Evolutionary conservation across 1,140 invertebrate species (phyloP).

Genomic region (Zaprionus camerounensis): DNA sequence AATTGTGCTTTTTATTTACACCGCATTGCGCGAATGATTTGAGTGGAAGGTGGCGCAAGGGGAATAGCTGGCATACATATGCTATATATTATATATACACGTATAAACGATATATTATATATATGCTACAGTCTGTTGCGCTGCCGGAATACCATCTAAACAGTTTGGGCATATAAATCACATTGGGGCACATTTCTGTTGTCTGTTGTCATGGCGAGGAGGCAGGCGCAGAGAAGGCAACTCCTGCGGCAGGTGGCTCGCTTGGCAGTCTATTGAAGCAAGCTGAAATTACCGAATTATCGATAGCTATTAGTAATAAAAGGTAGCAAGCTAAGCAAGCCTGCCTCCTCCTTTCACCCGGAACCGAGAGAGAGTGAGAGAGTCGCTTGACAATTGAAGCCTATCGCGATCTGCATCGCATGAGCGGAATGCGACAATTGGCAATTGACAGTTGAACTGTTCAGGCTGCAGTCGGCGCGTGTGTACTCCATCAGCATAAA

Average conservation of each 20-base stretch:
- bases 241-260: background rate
- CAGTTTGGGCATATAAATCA: slow-evolving; percentile 8
- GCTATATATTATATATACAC: background rate
- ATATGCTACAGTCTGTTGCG: background rate
- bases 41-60: background rate
- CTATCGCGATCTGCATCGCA: background rate
- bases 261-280: background rate
- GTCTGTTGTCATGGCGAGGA: background rate
- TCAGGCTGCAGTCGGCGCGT: slow-evolving; percentile 32
- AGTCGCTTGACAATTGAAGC: too few species aligned
- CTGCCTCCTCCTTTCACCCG: background rate
- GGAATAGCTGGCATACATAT: background rate
- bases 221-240: background rate
- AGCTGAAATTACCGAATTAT: background rate
- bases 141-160: background rate
- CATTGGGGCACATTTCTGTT: background rate
- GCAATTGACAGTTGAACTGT: slow-evolving; percentile 70
- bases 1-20: slow-evolving; percentile 47
- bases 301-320: background rate
- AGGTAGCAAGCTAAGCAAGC: background rate
- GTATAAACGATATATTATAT: background rate
- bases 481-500: slow-evolving; percentile 75
- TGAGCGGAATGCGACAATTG: slow-evolving; percentile 56
- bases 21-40: slow-evolving; percentile 7
- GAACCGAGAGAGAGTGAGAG: too few species aligned